Evolutionary conservation across 2,797 vertebrate genomes (phyloP).

Genomic region (Poeciliopsis paucimaculata): DNA sequence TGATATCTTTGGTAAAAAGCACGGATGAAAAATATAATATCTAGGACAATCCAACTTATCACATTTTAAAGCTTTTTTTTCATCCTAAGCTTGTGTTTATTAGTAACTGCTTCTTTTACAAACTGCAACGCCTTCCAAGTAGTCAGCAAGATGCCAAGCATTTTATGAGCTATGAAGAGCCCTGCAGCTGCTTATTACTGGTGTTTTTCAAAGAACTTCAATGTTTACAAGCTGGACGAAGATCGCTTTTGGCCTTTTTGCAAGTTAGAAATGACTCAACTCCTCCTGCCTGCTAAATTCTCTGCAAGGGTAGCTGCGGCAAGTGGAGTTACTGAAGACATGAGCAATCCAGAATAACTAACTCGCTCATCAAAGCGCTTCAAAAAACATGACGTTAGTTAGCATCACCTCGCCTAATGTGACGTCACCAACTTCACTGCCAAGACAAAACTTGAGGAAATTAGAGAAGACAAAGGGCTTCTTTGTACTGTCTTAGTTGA

Average conservation of each 20-base stretch:
- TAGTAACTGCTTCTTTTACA: constrained; percentile 14
- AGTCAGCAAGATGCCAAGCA: constrained; percentile 38
- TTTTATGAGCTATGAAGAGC: constrained; percentile 47
- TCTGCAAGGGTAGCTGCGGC: constrained; percentile 44
- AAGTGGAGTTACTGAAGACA: constrained; percentile 40
- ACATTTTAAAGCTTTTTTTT: constrained; percentile 11
- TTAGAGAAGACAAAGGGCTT: constrained; percentile 32
- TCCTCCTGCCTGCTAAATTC: constrained; percentile 58
- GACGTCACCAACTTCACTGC: constrained; percentile 21
- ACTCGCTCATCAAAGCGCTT: constrained; percentile 38
- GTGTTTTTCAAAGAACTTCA: constrained; percentile 25
- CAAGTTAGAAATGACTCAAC: constrained; percentile 56
- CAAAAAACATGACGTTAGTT: constrained; percentile 22
- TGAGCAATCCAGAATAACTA: constrained; percentile 44
- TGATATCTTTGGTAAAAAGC: constrained; percentile 42
- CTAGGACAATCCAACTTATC: constrained; percentile 22
- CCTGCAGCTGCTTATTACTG: constrained; percentile 36
- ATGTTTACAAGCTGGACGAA: constrained; percentile 37
- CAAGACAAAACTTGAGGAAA: constrained; percentile 7
- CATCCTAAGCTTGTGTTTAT: constrained; percentile 15
- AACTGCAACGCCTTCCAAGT: constrained; percentile 29
- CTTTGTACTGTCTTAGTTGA: constrained; percentile 34
- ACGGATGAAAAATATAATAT: constrained; percentile 39
- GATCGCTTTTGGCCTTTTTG: constrained; percentile 26
- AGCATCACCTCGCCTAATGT: constrained; percentile 38